Conservation (phyloP, 2,888 invertebrate genomes). For the Leptinotarsa rubiginosa region DNA sequence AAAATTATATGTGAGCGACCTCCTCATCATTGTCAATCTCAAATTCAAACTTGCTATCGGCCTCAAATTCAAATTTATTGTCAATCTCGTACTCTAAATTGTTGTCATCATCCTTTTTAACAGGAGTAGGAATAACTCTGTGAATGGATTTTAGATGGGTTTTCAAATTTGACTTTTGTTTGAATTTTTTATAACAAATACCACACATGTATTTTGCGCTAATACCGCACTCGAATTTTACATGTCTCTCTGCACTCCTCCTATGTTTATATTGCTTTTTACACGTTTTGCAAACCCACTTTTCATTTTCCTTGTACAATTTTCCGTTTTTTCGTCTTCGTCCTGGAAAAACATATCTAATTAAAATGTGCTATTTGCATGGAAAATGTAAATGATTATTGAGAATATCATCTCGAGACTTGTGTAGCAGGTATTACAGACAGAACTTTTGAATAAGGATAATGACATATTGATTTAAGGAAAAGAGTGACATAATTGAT, state of each 20-base stretch:
- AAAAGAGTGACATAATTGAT: too few relatives aligned
- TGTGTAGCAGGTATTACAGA: too few relatives aligned
- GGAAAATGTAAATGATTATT: too few relatives aligned
- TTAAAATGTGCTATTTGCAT: too few relatives aligned
- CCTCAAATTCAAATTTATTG: not conserved
- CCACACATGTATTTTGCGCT: constrained; percentile 48
- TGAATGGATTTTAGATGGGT: constrained; percentile 33
- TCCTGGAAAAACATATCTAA: not conserved
- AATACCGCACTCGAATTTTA: constrained; percentile 48
- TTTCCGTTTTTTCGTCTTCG: not conserved
- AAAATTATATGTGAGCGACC: too few relatives aligned
- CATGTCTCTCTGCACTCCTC: constrained; percentile 42
- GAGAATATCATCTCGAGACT: too few relatives aligned
- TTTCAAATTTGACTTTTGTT: constrained; percentile 42
- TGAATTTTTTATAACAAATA: constrained; percentile 42
- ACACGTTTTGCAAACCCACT: constrained; percentile 39
- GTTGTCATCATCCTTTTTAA: not conserved
- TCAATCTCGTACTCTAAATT: not conserved
- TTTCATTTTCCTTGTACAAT: not conserved
- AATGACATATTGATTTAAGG: too few relatives aligned
- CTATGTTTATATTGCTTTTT: constrained; percentile 40
- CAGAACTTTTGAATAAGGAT: too few relatives aligned
- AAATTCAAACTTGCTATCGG: too few relatives aligned
- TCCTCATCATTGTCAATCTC: too few relatives aligned
- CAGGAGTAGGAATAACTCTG: constrained; percentile 16